Evolutionary conservation across 2,113 vertebrate genomes (phyloP).

Genomic region (Hippocampus comes): DNA sequence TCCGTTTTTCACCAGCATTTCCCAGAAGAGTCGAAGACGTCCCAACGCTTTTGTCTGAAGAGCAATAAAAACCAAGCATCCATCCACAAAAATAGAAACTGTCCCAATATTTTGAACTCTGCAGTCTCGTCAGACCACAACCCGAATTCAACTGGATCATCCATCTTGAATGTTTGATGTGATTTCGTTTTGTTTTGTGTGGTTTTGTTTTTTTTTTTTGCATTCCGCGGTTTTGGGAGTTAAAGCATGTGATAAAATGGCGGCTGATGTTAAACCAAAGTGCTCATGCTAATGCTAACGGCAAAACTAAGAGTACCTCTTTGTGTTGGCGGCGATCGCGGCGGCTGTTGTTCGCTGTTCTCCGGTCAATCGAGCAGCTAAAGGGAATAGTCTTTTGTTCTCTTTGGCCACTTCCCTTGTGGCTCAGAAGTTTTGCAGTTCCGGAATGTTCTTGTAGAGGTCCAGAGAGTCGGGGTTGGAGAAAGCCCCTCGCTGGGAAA

Average conservation of each 20-base stretch:
- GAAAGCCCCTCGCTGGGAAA: conserved; percentile 84
- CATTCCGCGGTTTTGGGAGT: background rate
- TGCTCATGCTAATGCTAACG: background rate
- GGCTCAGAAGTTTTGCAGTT: conserved; percentile 86
- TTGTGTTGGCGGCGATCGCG: background rate
- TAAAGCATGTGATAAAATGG: background rate
- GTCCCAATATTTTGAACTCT: background rate
- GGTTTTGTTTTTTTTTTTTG: background rate
- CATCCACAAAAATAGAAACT: background rate
- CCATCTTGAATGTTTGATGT: background rate
- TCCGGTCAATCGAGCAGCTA: background rate
- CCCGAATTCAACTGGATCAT: background rate
- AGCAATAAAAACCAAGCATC: no score
- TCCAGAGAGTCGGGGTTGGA: conserved; percentile 91
- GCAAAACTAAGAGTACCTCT: background rate
- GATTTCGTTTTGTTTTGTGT: background rate
- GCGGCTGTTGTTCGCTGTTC: background rate
- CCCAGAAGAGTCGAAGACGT: background rate
- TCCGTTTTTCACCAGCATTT: background rate
- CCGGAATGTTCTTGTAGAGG: conserved; percentile 87
- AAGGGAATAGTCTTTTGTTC: background rate
- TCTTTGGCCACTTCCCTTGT: background rate
- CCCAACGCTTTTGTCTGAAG: background rate
- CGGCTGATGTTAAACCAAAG: background rate
- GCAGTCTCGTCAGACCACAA: no score